Evolutionary conservation across 1,140 invertebrate genomes (phyloP).

Genomic region (Drosophila rhopaloa): DNA sequence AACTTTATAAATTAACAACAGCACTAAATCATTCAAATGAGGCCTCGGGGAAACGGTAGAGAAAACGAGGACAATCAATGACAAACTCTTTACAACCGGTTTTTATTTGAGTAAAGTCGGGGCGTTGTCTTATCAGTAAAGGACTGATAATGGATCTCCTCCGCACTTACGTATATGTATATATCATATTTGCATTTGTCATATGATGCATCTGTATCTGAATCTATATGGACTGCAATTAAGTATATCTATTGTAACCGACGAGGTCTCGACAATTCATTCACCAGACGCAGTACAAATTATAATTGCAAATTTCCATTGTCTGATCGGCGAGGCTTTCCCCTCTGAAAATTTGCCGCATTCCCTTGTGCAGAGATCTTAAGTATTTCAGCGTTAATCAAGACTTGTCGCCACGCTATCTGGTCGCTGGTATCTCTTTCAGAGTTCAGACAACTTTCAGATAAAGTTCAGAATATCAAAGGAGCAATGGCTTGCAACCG

Average conservation of each 20-base stretch:
- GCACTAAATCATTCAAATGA: slow-evolving; percentile 39
- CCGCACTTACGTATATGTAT: neutral
- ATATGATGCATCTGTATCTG: slow-evolving; percentile 17
- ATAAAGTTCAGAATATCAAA: slow-evolving; percentile 31
- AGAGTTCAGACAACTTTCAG: slow-evolving; percentile 32
- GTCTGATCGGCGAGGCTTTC: slow-evolving; percentile 11
- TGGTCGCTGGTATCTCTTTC: neutral
- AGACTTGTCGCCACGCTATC: slow-evolving; percentile 8
- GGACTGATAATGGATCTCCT: slow-evolving; percentile 6
- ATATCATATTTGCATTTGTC: slow-evolving; percentile 30
- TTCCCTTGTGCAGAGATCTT: slow-evolving; percentile 10
- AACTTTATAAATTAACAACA: slow-evolving; percentile 28
- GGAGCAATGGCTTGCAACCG: slow-evolving; percentile 1
- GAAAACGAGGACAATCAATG: slow-evolving; percentile 23
- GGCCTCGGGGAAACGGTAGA: slow-evolving; percentile 1
- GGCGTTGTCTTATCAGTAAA: slow-evolving; percentile 32
- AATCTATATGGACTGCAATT: slow-evolving; percentile 12
- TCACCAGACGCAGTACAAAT: slow-evolving; percentile 13
- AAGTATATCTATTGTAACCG: slow-evolving; percentile 19
- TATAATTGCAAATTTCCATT: slow-evolving; percentile 33
- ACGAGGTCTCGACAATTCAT: slow-evolving; percentile 8
- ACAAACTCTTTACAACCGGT: slow-evolving; percentile 17
- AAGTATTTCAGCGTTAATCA: neutral
- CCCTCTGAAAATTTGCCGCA: neutral
- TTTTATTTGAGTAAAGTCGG: slow-evolving; percentile 21